Conservation (phyloP, 2,113 vertebrate genomes). For the Piaya cayana region DNA sequence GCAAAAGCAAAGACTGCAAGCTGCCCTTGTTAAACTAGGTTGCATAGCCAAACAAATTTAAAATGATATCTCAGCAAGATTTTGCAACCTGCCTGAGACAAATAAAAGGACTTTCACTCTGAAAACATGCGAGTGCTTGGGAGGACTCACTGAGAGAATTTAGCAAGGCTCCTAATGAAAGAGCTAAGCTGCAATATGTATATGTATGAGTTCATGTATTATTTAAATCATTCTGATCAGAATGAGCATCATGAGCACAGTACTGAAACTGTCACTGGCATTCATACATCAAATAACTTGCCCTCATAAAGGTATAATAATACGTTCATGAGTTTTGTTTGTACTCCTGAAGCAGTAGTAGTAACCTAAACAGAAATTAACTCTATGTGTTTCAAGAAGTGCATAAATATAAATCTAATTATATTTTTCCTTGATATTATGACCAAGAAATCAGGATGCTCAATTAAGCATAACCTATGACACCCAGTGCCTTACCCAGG, state of each 20-base stretch:
- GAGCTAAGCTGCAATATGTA: constrained; percentile 57
- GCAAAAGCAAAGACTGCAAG: constrained; percentile 21
- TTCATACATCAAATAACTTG: constrained; percentile 50
- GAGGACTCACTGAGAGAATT: constrained; percentile 28
- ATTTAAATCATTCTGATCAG: constrained; percentile 70
- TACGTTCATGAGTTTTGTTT: constrained; percentile 57
- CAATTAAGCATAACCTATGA: constrained; percentile 38
- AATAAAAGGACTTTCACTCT: constrained; percentile 43
- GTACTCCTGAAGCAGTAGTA: constrained; percentile 58
- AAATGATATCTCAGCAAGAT: constrained; percentile 59
- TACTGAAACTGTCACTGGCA: constrained; percentile 40
- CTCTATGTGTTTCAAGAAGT: neutral
- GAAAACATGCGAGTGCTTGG: neutral
- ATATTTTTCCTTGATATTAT: constrained; percentile 59
- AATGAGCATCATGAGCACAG: constrained; percentile 56
- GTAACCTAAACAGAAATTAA: constrained; percentile 69
- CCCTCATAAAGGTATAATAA: constrained; percentile 57
- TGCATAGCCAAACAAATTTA: constrained; percentile 33
- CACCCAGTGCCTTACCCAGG: neutral
- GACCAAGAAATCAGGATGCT: constrained; percentile 51
- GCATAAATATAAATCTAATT: constrained; percentile 74
- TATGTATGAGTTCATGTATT: constrained; percentile 66
- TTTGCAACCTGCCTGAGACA: constrained; percentile 27
- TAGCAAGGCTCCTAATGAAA: constrained; percentile 48
- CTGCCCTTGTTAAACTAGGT: constrained; percentile 37